Conservation (phyloP, 2,888 invertebrate species). For the Furcula furcula region DNA sequence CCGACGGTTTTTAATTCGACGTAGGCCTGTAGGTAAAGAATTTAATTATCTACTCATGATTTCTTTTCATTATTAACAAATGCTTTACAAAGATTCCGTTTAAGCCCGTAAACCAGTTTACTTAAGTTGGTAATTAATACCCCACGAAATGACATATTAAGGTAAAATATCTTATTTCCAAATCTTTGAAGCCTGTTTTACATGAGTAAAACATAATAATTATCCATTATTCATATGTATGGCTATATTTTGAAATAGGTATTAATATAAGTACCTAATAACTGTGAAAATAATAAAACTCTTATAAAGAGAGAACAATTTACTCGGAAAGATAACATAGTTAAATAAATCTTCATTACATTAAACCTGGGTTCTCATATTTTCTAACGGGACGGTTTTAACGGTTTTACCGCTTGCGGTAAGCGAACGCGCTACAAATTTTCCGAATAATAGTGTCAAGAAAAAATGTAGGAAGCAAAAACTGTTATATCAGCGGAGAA, state of each 20-base stretch:
- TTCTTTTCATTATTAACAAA: too few relatives aligned
- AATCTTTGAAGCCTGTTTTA: too few relatives aligned
- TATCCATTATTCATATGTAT: neutral
- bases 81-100: too few relatives aligned
- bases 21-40: too few relatives aligned
- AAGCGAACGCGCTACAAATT: constrained; percentile 63
- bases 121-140: too few relatives aligned
- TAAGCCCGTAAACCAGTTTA: too few relatives aligned
- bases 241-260: neutral
- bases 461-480: constrained; percentile 42
- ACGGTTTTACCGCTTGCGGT: constrained; percentile 62
- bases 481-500: constrained; percentile 36
- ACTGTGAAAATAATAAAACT: constrained; percentile 22
- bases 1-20: too few relatives aligned
- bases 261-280: neutral
- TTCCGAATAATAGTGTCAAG: constrained; percentile 53
- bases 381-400: constrained; percentile 62
- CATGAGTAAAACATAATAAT: neutral
- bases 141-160: too few relatives aligned
- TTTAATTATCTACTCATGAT: too few relatives aligned
- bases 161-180: too few relatives aligned
- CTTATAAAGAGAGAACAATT: constrained; percentile 38
- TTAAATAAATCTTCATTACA: constrained; percentile 72
- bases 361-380: constrained; percentile 62
- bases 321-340: constrained; percentile 48